phyloP scores from a whole-genome alignment of 1,140 invertebrate species.

The Onthophagus taurus region DNA sequence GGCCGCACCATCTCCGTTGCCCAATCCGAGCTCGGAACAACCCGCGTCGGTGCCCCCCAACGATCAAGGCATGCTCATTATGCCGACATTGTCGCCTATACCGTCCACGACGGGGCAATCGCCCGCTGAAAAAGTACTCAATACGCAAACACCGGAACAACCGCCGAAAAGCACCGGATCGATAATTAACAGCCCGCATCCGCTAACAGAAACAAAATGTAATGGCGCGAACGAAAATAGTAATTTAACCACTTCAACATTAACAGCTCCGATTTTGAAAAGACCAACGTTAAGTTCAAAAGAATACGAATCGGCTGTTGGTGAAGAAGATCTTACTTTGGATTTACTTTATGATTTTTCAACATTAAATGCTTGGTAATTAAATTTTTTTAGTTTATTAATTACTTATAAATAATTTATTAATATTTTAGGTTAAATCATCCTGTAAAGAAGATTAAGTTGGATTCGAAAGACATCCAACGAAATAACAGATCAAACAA shows the following conservation, averaged over 20 bases:
- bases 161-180: slow-evolving; percentile 32
- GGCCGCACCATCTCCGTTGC: slow-evolving; percentile 68
- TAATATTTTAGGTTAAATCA: slow-evolving; percentile 59
- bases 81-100: slow-evolving; percentile 51
- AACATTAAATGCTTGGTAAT: slow-evolving; percentile 72
- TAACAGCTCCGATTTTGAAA: slow-evolving; percentile 42
- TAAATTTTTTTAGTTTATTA: slow-evolving; percentile 14
- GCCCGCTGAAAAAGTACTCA: slow-evolving; percentile 24
- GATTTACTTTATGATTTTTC: slow-evolving; percentile 83
- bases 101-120: slow-evolving; percentile 34
- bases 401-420: slow-evolving; percentile 9
- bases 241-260: slow-evolving; percentile 17
- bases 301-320: slow-evolving; percentile 58
- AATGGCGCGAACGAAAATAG: slow-evolving; percentile 15
- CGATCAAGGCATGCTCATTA: slow-evolving; percentile 68
- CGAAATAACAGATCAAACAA: slow-evolving; percentile 22
- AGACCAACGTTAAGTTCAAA: slow-evolving; percentile 61
- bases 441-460: slow-evolving; percentile 76
- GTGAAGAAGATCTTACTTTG: slow-evolving; percentile 69
- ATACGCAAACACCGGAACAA: slow-evolving; percentile 25
- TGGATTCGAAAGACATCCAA: slow-evolving; percentile 36
- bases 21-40: slow-evolving; percentile 65
- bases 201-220: slow-evolving; percentile 14
- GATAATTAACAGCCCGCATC: slow-evolving; percentile 30
- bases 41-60: slow-evolving; percentile 60